Evolutionary conservation across 2,888 invertebrate genomes (phyloP).

Genomic region (Oligia latruncula): DNA sequence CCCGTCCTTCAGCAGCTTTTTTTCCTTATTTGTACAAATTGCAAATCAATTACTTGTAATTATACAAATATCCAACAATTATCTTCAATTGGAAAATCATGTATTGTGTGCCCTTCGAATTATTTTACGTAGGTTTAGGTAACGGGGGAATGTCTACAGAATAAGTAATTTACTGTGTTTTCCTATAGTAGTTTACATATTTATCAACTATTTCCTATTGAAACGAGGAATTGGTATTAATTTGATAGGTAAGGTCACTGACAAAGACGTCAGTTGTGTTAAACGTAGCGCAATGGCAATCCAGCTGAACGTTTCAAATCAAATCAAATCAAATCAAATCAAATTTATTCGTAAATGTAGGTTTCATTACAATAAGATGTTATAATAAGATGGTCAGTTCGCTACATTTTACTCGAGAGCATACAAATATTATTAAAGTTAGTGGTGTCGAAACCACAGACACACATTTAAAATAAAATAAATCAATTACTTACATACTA

Average conservation of each 20-base stretch:
- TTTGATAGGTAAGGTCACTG: not conserved
- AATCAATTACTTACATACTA: no score
- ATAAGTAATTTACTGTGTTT: constrained; percentile 10
- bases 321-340: no score
- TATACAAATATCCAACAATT: constrained; percentile 12
- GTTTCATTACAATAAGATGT: no score
- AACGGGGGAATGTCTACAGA: constrained; percentile 2
- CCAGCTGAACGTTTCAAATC: not conserved
- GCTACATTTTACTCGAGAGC: no score
- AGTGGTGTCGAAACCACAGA: no score
- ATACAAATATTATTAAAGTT: no score
- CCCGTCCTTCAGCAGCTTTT: not conserved
- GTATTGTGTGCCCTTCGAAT: constrained; percentile 25
- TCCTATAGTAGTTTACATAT: not conserved
- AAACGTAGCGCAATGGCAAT: not conserved
- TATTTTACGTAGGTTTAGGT: constrained; percentile 2
- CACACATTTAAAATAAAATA: no score
- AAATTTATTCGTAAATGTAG: no score
- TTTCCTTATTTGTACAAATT: constrained; percentile 1
- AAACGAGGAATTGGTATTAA: not conserved
- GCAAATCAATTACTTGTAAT: constrained; percentile 32
- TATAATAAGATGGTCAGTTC: no score
- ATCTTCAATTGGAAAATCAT: constrained; percentile 42
- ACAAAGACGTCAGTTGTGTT: not conserved
- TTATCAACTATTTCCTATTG: constrained; percentile 8